These are phyloP conservation scores for Lanistes nyassanus DNA, from an alignment of 1,140 invertebrate genomes.

Conservation along the genomic window DNA sequence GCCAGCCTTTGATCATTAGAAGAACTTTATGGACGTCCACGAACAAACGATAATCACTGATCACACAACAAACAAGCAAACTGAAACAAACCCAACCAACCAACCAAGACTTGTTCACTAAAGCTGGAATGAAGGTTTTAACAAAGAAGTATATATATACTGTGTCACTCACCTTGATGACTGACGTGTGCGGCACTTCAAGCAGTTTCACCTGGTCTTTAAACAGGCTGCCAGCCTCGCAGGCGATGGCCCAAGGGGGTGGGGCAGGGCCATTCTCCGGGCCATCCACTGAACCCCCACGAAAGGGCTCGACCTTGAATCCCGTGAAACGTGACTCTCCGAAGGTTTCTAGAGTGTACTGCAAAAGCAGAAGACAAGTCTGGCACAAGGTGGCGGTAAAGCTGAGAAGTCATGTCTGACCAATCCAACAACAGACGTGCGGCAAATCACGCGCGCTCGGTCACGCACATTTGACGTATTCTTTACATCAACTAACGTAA, in stretches of 20 bases:
- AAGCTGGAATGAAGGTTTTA: too few species aligned
- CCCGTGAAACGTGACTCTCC: slow-evolving; percentile 43
- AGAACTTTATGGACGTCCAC: too few species aligned
- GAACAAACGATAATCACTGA: too few species aligned
- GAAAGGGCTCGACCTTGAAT: slow-evolving; percentile 42
- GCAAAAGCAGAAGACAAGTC: too few species aligned
- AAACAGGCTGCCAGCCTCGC: slow-evolving; percentile 43
- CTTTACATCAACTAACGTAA: too few species aligned
- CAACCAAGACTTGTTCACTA: neutral
- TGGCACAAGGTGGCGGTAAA: too few species aligned
- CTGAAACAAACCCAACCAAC: slow-evolving; percentile 2
- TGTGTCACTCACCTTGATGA: slow-evolving; percentile 37
- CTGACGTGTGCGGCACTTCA: slow-evolving; percentile 53
- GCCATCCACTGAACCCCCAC: slow-evolving; percentile 46
- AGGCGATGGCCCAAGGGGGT: slow-evolving; percentile 44
- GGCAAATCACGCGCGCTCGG: neutral
- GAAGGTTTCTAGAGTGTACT: slow-evolving; percentile 59
- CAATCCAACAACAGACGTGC: too few species aligned
- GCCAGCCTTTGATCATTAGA: too few species aligned
- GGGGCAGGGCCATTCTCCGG: slow-evolving; percentile 49
- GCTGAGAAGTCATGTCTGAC: too few species aligned
- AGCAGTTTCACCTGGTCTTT: slow-evolving; percentile 38
- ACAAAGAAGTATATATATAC: too few species aligned
- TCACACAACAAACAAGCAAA: slow-evolving; percentile 8
- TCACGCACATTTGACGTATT: too few species aligned